Evolutionary conservation across 2,113 vertebrate species (phyloP).

Genomic region (Taxidea taxus): DNA sequence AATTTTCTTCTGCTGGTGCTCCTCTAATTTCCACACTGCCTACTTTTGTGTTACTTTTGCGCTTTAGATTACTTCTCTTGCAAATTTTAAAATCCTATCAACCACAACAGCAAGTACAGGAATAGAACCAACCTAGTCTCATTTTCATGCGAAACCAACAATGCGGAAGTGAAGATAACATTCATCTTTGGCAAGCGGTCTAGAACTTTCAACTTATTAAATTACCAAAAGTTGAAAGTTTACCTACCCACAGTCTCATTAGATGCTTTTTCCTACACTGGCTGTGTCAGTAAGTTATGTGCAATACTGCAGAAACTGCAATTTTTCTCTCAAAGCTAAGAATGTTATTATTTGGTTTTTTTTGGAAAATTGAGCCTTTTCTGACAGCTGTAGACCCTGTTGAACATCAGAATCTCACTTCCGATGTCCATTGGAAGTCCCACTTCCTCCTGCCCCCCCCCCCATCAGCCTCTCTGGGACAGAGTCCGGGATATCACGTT

Average conservation of each 20-base stretch:
- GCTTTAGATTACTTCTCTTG: background rate
- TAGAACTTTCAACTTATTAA: background rate
- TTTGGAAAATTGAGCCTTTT: background rate
- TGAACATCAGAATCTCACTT: background rate
- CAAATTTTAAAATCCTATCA: background rate
- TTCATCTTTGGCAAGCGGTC: background rate
- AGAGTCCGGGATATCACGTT: too few species aligned
- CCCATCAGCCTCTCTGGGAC: background rate
- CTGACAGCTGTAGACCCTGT: background rate
- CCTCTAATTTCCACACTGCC: background rate
- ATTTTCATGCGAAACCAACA: background rate
- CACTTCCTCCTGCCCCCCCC: background rate
- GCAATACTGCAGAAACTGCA: background rate
- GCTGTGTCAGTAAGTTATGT: background rate
- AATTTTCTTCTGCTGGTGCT: background rate
- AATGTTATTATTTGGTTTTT: background rate
- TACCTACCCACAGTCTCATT: background rate
- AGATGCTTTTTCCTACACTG: background rate
- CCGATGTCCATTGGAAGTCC: background rate
- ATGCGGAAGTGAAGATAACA: background rate
- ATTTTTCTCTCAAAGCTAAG: background rate
- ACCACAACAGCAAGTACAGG: too few species aligned
- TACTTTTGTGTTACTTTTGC: background rate
- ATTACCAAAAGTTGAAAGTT: background rate
- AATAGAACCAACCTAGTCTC: too few species aligned